Evolutionary conservation across 2,113 vertebrate genomes (phyloP).

Genomic region (Acinonyx jubatus): DNA sequence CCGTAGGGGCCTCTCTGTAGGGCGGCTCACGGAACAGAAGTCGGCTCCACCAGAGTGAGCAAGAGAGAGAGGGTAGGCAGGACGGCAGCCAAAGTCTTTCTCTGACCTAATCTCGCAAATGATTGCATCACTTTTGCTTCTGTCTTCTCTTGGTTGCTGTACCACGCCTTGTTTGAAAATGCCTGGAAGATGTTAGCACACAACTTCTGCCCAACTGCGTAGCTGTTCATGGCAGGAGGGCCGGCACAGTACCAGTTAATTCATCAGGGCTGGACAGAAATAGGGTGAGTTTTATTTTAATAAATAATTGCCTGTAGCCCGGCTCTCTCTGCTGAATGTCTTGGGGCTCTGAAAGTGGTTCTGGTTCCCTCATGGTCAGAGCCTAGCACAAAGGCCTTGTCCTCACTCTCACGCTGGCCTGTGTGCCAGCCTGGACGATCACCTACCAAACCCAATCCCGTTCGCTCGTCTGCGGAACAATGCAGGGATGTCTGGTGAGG

Average conservation of each 20-base stretch:
- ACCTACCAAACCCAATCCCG: background rate
- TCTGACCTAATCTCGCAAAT: background rate
- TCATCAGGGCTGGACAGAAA: background rate
- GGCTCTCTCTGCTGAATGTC: background rate
- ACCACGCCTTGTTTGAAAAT: no score
- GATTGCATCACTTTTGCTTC: background rate
- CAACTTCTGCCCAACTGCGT: accelerated
- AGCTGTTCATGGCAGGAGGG: no score
- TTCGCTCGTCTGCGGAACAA: background rate
- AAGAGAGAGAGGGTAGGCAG: background rate
- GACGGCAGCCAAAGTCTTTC: background rate
- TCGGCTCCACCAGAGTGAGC: no score
- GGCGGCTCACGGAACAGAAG: accelerated
- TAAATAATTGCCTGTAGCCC: background rate
- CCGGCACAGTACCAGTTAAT: no score
- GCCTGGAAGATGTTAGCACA: accelerated
- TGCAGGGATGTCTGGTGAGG: background rate
- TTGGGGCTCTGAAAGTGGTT: background rate
- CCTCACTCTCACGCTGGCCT: accelerated
- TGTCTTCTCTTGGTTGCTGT: background rate
- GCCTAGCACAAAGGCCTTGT: background rate
- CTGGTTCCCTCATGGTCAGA: background rate
- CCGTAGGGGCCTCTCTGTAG: accelerated
- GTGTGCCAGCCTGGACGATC: accelerated
- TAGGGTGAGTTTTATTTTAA: background rate